These are phyloP conservation scores for Sylvia borin DNA, from an alignment of 2,797 vertebrate species.

Conservation along the genomic window DNA sequence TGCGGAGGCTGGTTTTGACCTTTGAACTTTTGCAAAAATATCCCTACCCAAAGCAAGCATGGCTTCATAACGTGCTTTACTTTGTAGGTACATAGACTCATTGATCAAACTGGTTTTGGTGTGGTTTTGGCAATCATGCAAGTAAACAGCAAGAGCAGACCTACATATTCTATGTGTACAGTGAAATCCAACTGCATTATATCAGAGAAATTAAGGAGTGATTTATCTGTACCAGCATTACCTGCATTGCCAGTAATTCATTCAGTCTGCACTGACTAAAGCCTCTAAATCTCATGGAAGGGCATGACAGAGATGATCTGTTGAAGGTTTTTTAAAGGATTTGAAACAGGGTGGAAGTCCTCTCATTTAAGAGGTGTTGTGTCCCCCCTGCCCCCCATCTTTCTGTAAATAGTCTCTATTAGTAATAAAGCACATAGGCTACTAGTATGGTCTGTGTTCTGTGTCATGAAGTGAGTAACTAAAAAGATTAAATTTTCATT, in stretches of 20 bases:
- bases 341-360: not conserved
- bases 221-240: not conserved
- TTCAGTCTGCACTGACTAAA: not conserved
- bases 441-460: not conserved
- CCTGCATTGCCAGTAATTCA: not conserved
- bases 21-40: not conserved
- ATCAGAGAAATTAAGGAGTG: not conserved
- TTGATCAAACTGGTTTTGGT: not conserved
- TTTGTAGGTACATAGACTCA: not conserved
- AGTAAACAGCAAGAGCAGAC: not conserved
- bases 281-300: not conserved
- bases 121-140: not conserved
- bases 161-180: not conserved
- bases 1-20: not conserved
- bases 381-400: accelerated
- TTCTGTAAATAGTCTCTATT: not conserved
- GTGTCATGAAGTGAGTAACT: not conserved
- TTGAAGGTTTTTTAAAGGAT: not conserved
- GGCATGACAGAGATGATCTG: not conserved
- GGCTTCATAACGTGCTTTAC: not conserved
- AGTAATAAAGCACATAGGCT: not conserved
- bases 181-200: not conserved
- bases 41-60: not conserved
- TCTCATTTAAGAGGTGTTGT: not conserved
- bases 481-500: not conserved